Conservation (phyloP, 1,140 invertebrate genomes). For the Drosophila truncata region DNA sequence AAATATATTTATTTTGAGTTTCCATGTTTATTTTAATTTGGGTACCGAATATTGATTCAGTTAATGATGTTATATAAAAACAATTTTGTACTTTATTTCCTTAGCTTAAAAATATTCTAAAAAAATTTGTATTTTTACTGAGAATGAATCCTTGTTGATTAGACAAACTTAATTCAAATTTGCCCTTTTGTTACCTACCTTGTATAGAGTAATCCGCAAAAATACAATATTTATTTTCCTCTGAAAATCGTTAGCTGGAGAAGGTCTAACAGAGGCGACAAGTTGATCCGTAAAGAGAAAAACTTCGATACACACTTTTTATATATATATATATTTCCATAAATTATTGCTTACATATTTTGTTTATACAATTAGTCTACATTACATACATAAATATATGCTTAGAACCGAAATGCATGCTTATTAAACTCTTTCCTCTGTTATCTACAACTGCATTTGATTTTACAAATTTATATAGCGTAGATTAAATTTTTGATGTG, state of each 20-base stretch:
- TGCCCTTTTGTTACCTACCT: neutral
- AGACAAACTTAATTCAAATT: no score
- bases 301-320: slow-evolving; percentile 1
- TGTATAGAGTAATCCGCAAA: neutral
- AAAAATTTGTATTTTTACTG: no score
- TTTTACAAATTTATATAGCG: slow-evolving; percentile 39
- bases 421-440: slow-evolving; percentile 15
- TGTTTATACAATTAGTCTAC: slow-evolving; percentile 78
- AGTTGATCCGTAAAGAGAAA: neutral
- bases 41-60: no score
- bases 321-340: slow-evolving; percentile 70
- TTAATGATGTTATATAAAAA: no score
- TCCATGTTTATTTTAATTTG: no score
- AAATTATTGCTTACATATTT: slow-evolving; percentile 79
- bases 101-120: no score
- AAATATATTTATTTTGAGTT: no score
- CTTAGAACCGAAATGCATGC: slow-evolving; percentile 43
- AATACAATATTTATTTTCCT: neutral
- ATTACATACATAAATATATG: slow-evolving; percentile 47
- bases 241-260: neutral
- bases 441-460: slow-evolving; percentile 53
- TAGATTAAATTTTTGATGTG: slow-evolving; percentile 24
- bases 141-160: no score
- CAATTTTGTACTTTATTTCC: no score
- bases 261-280: neutral